These are phyloP conservation scores for Chlamydotis undulata DNA, from an alignment of 2,113 vertebrate genomes.

Conservation along the genomic window DNA sequence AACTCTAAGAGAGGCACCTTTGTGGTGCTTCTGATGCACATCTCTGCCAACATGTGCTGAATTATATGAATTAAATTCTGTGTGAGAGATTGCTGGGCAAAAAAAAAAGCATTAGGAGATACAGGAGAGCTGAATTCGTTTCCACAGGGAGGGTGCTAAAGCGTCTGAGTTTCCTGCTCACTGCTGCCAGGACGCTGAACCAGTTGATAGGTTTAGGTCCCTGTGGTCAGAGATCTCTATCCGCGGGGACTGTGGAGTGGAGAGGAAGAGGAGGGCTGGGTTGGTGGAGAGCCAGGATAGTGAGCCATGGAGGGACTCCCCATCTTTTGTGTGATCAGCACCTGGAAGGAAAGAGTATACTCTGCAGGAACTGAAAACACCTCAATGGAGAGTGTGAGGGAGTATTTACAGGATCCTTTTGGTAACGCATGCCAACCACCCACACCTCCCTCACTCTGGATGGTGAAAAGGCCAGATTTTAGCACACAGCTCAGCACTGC, in stretches of 20 bases:
- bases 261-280: not conserved
- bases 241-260: not conserved
- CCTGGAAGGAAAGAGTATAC: not conserved
- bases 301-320: not conserved
- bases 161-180: not conserved
- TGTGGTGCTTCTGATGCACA: not conserved
- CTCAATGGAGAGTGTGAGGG: not conserved
- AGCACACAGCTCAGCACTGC: not conserved
- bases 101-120: not conserved
- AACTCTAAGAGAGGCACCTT: not conserved
- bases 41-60: not conserved
- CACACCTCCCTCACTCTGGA: not conserved
- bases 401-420: not conserved
- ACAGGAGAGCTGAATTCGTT: not conserved
- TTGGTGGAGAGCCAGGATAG: not conserved
- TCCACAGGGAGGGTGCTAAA: not conserved
- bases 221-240: not conserved
- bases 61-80: not conserved
- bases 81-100: not conserved
- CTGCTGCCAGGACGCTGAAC: not conserved
- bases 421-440: not conserved
- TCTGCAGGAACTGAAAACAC: not conserved
- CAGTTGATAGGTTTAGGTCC: not conserved
- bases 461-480: not conserved
- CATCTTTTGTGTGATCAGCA: not conserved